Evolutionary conservation across 2,888 invertebrate species (phyloP), one percentile per base, ranked within the genome.

Genomic region (Euplagia quadripunctaria): DNA sequence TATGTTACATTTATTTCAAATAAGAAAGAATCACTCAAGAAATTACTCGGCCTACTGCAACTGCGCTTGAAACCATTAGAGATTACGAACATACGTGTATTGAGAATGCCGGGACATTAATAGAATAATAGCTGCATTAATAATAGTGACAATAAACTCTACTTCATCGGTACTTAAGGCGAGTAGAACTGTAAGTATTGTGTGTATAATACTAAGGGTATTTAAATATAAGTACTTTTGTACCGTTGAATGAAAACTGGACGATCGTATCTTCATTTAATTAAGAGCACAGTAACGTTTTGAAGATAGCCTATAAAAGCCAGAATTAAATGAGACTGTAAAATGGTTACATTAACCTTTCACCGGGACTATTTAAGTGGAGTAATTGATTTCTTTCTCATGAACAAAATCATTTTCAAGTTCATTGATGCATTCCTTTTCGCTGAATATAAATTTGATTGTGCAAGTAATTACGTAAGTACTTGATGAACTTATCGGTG

Each of bases 321-420:
- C 79, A 42, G 79, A 81, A 86, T 93, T 90, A 92, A 94, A 88
- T 84, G 86, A 85, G 90, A 88, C 87, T 88, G 88, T 94, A 92
- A 94, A 94, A 86, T 87, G 83, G 87, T 88, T 85, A 89, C 91
- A 94, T 94, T 94, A 94, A 93, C 93, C 94, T 92, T 92, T 90
- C 89, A 89, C 91, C 88, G 86, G 76, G 80, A 88, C 90, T 92
- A 89, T 91, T 90, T 89, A 87, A 87, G 80, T 83, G 86, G 79
- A 79, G 90, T 92, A 92, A 93, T 93, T 92, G 92, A 92, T 92
- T 93, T 86, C 83, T 87, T 86, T 86, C 86, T 83, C 83, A 79
- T 85, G 81, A 85, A 61, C 31, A 61, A 84, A 83, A 85, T 87
- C 84, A 85, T 86, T 88, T 86, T 85, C 78, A 83, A 80, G 75